Evolutionary conservation across 2,888 invertebrate species (phyloP).

Genomic region (Philopedon plagiatum): DNA sequence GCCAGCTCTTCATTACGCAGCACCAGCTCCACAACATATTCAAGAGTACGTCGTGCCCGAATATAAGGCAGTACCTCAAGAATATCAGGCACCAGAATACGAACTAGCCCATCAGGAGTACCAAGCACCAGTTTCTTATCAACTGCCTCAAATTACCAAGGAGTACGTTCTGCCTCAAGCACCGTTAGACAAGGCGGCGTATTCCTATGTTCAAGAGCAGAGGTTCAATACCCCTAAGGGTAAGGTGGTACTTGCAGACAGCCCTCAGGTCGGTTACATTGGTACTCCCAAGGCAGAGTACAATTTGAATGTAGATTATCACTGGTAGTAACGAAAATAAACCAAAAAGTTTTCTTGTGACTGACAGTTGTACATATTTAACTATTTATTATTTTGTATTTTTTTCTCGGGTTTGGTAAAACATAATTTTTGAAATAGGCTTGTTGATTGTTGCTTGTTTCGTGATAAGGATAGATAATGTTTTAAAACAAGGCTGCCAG

Average conservation of each 20-base stretch:
- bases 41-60: slow-evolving; percentile 28
- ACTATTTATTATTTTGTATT: slow-evolving; percentile 14
- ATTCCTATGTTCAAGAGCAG: slow-evolving; percentile 37
- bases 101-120: slow-evolving; percentile 3
- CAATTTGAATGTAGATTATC: slow-evolving; percentile 7
- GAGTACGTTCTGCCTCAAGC: slow-evolving; percentile 6
- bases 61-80: slow-evolving; percentile 1
- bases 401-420: too few species aligned
- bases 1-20: background rate
- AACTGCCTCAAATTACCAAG: slow-evolving; percentile 12
- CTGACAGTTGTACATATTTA: slow-evolving; percentile 8
- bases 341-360: background rate
- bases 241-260: slow-evolving; percentile 11
- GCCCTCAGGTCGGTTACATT: slow-evolving; percentile 6
- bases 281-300: slow-evolving; percentile 7
- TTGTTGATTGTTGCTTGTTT: too few species aligned
- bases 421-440: background rate
- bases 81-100: slow-evolving; percentile 20
- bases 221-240: slow-evolving; percentile 34
- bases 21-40: slow-evolving; percentile 17
- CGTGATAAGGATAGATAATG: background rate
- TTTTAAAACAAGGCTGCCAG: too few species aligned
- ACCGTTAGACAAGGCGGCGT: slow-evolving; percentile 3
- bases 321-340: background rate
- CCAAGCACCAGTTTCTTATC: background rate